Base-by-base conservation (phyloP, 2,113 vertebrate species). In the Leucopsar rothschildi region DNA sequence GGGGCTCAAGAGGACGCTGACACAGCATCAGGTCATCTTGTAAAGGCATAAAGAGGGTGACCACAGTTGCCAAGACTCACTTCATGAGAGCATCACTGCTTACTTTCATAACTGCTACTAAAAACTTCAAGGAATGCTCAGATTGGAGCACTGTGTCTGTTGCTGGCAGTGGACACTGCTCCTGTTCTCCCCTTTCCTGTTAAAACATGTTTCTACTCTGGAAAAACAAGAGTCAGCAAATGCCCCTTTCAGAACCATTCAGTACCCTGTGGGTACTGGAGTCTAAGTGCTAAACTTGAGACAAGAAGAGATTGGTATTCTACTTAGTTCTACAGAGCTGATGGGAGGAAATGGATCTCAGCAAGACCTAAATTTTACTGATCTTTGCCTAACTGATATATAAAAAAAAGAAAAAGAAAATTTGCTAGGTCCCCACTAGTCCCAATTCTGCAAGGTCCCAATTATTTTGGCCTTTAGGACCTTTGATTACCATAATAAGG, bases 101-200 rank as follows among this genome's bases (percentile, higher is more conserved):
- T 88, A 47, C 47, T 92, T 93, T 85, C 56, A 49, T 66, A 81
- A n/a, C 50, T 91, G 55, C 90, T 93, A 73, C 84, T 84, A 85
- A 96, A 82, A 90, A 68, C 66, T 59, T 78, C 10, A 64, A 86
- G 37, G 57, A 93, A 82, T 87, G 61, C 83, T 81, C 70, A 76
- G 25, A 83, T 75, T 7, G 37, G 88, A 96, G 84, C 83, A 86
- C 12, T 57, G 83, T 88, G 84, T 98, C 98, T 97, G 31, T 97
- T 98, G 98, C 98, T 97, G 97, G 98, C 97, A 94, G 88, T 88
- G 82, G 97, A 95, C 87, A 28, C 86, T 86, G 87, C 83, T 97
- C 86, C 80, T 65, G 13, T 88, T 95, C 50, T 81, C 69, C 87
- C 35, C 42, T 72, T 82, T 75, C 70, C 73, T 70, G 5, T 45